A percentile compares a stretch with the other conserved stretches of the same genome.
Evolutionary conservation across 2,888 invertebrate species (phyloP).

Genomic region (Dynastes maya): DNA sequence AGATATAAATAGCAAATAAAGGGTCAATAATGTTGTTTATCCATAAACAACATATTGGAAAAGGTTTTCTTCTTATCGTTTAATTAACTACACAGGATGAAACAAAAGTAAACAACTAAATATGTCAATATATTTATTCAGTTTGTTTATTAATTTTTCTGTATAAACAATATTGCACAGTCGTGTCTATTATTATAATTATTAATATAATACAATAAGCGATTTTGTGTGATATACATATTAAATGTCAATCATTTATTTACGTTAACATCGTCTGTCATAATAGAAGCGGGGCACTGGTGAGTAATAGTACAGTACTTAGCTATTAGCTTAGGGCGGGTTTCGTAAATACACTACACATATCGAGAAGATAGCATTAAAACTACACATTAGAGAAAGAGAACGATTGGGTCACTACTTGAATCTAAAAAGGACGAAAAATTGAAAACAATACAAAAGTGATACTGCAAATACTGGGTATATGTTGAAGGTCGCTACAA

Average conservation of each 20-base stretch:
- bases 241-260: slow-evolving; percentile 52
- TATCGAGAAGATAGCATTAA: slow-evolving; percentile 43
- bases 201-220: slow-evolving; percentile 63
- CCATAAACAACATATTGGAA: no score
- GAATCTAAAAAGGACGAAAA: slow-evolving; percentile 9
- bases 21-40: no score
- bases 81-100: background rate
- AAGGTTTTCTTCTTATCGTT: no score
- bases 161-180: slow-evolving; percentile 69
- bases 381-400: slow-evolving; percentile 41
- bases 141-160: slow-evolving; percentile 61
- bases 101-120: slow-evolving; percentile 23
- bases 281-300: slow-evolving; percentile 61
- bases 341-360: slow-evolving; percentile 43
- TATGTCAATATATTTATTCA: slow-evolving; percentile 56
- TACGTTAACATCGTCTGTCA: slow-evolving; percentile 44
- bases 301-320: slow-evolving; percentile 50
- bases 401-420: slow-evolving; percentile 22
- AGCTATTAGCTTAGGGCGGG: slow-evolving; percentile 56
- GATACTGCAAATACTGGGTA: slow-evolving; percentile 9
- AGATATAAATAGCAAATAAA: no score
- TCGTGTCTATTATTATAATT: slow-evolving; percentile 59
- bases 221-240: slow-evolving; percentile 65
- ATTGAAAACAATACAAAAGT: slow-evolving; percentile 9
- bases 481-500: background rate